These are phyloP conservation scores for Crypturellus tataupa DNA, from an alignment of 2,797 vertebrate genomes.

Conservation along the genomic window DNA sequence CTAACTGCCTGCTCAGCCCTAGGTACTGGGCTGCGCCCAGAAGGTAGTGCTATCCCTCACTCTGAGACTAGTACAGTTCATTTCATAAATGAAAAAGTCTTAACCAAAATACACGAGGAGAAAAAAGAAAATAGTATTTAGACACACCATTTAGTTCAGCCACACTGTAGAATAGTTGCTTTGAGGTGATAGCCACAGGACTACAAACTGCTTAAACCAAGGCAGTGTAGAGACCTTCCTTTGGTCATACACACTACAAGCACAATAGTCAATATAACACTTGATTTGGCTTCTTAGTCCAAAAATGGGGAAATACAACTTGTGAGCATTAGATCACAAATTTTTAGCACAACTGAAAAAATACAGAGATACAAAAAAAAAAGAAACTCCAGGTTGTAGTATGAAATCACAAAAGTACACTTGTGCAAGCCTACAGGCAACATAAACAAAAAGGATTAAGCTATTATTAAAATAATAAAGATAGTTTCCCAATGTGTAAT, in stretches of 20 bases:
- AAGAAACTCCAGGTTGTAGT: not conserved
- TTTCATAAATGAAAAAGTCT: not conserved
- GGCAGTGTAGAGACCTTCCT: rapidly evolving
- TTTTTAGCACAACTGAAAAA: not conserved
- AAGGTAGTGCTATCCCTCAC: no score
- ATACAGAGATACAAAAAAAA: not conserved
- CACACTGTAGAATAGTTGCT: not conserved
- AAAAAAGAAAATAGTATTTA: not conserved
- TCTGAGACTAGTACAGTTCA: not conserved
- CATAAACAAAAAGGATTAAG: not conserved
- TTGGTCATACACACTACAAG: not conserved
- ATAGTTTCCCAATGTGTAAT: not conserved
- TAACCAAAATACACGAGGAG: not conserved
- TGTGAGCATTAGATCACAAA: not conserved
- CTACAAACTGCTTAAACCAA: not conserved
- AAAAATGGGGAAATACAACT: not conserved
- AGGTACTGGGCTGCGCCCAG: not conserved
- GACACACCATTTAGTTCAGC: not conserved
- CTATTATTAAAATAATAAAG: not conserved
- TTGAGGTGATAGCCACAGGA: not conserved
- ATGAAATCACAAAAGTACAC: not conserved
- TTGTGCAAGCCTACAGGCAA: not conserved
- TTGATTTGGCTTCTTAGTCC: not conserved
- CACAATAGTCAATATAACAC: not conserved
- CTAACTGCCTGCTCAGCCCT: not conserved